Evolutionary conservation across 1,140 invertebrate species (phyloP), one percentile per base, ranked within the genome.

Genomic region (Lanistes nyassanus): DNA sequence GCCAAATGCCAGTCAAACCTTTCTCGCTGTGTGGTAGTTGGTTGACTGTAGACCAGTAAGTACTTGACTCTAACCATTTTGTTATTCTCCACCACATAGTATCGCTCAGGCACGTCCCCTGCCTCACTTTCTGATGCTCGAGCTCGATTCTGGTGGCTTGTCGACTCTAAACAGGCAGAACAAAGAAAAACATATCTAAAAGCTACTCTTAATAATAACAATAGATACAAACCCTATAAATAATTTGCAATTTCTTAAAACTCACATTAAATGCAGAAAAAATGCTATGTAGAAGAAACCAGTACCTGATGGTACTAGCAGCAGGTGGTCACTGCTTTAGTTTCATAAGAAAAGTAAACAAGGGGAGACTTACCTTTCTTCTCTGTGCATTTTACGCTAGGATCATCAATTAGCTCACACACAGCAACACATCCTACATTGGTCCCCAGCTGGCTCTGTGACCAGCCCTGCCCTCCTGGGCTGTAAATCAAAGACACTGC

Each of bases 11-110:
- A 60, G 23, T 26, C n/a, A 26, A 55, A 36, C 55, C 26, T 56
- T 51, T 36, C 34, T 58, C 37, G 51, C 53, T 76, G 72, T 1
- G 70, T 34, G 11, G 71, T 26, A 42, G 78, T 76, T 74, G 85
- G 81, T 55, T 87, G 75, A 51, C 81, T 85, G 82, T 95, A 96
- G 21, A 96, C 90, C 34, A 96, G 88, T 26, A 96, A 88, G 87
- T 96, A 95, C 70, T 94, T 92, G 16, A 96, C 90, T 81, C 93
- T 90, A 19, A 96, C 90, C 74, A 94, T 88, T 81, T 95, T 94
- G 86, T 93, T 94, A 82, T 95, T 95, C 67, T 91, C 91, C 34
- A 94, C 93, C 64, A 95, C 88, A 83, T 93, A 94, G 88, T 94
- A 94, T 80, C 93, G 93, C 70, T 93, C 90, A 55, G 93, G 93